Conservation (phyloP, 1,140 invertebrate genomes). For the Zaprionus lachaisei region DNA sequence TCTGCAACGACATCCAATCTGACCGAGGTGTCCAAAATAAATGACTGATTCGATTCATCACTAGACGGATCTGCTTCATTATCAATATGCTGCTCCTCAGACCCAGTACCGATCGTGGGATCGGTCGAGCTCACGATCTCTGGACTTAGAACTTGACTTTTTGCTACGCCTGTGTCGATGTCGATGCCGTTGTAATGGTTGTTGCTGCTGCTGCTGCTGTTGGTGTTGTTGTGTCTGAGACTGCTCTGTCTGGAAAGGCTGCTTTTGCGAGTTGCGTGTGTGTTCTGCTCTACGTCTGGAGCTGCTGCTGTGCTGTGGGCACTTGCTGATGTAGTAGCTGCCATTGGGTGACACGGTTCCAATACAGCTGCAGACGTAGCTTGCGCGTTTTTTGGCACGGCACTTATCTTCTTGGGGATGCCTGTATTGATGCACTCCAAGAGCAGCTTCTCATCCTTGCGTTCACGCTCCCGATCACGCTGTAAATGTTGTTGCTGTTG, state of each 20-base stretch:
- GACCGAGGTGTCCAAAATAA: slow-evolving; percentile 74
- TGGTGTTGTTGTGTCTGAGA: slow-evolving; percentile 26
- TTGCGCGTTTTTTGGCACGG: slow-evolving; percentile 86
- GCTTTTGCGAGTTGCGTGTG: slow-evolving; percentile 46
- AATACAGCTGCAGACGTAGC: slow-evolving; percentile 86
- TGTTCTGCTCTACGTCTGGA: slow-evolving; percentile 81
- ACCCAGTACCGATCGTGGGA: slow-evolving; percentile 81
- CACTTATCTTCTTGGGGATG: slow-evolving; percentile 77
- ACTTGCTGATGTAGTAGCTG: slow-evolving; percentile 81
- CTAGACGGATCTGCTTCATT: slow-evolving; percentile 70
- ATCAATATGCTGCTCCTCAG: slow-evolving; percentile 41
- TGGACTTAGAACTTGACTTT: slow-evolving; percentile 68
- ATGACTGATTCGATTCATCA: slow-evolving; percentile 76
- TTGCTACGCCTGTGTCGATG: slow-evolving; percentile 74
- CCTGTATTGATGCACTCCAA: slow-evolving; percentile 84
- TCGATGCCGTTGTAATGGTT: slow-evolving; percentile 54
- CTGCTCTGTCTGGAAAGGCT: slow-evolving; percentile 25
- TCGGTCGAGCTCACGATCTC: slow-evolving; percentile 63
- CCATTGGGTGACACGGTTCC: slow-evolving; percentile 81
- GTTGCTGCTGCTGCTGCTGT: not conserved
- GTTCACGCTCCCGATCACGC: slow-evolving; percentile 72
- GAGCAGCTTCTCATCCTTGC: slow-evolving; percentile 81
- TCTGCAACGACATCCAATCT: slow-evolving; percentile 38
- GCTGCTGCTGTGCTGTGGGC: slow-evolving; percentile 80
- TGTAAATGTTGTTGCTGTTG: slow-evolving; percentile 56